These are phyloP conservation scores for Metacarcinus magister DNA, from an alignment of 2,888 invertebrate genomes.

Conservation along the genomic window DNA sequence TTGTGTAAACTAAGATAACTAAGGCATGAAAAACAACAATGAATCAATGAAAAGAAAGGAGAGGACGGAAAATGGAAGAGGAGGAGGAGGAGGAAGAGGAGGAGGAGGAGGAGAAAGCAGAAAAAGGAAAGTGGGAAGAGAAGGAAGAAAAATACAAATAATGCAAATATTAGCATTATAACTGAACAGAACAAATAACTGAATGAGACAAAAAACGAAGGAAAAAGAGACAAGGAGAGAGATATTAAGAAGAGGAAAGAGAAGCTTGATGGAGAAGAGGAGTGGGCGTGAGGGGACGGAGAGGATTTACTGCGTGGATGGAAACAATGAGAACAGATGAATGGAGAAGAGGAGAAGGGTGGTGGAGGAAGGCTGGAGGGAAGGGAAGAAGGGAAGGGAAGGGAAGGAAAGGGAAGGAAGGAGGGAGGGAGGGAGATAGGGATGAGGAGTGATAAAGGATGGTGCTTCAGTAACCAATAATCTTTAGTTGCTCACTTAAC, in stretches of 20 bases:
- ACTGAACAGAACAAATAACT: not conserved
- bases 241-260: not conserved
- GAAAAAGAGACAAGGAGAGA: not conserved
- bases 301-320: constrained; percentile 7
- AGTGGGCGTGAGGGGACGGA: not conserved
- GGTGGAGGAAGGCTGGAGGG: not conserved
- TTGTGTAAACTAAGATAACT: no score
- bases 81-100: not conserved
- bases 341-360: not conserved
- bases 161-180: not conserved
- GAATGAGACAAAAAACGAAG: not conserved
- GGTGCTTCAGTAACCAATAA: constrained; percentile 30
- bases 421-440: not conserved
- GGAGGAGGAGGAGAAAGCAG: not conserved
- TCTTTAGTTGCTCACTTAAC: not conserved
- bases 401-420: not conserved
- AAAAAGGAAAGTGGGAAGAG: not conserved
- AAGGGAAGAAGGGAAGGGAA: not conserved
- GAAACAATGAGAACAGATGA: constrained; percentile 34
- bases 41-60: not conserved
- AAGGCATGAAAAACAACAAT: no score
- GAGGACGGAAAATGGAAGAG: not conserved
- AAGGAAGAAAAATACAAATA: not conserved
- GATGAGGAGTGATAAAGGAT: not conserved
- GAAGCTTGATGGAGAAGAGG: not conserved